Evolutionary conservation across 2,113 vertebrate species (phyloP).

Genomic region (Emydura subglobosa): DNA sequence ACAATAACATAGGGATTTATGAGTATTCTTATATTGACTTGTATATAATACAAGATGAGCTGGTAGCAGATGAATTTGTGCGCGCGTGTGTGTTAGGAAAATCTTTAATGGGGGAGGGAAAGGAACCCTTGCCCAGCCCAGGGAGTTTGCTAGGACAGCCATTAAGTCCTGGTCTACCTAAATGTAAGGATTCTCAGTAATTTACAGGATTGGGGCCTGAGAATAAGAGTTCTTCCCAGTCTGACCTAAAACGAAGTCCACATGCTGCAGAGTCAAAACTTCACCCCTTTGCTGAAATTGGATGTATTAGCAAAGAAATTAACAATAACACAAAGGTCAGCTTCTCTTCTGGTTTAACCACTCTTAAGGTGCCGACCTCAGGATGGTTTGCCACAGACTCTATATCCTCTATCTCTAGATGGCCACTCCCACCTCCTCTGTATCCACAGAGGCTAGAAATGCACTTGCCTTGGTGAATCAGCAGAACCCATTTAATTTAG

Average conservation of each 20-base stretch:
- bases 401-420: background rate
- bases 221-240: background rate
- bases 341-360: background rate
- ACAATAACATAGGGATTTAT: background rate
- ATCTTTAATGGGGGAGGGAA: background rate
- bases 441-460: background rate
- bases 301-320: background rate
- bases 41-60: accelerated
- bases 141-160: background rate
- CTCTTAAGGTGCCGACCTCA: background rate
- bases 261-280: background rate
- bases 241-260: background rate
- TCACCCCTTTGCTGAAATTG: background rate
- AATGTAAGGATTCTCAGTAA: background rate
- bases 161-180: background rate
- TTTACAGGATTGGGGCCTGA: background rate
- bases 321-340: background rate
- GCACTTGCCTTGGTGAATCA: background rate
- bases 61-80: accelerated
- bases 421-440: background rate
- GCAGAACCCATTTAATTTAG: background rate
- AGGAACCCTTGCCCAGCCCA: background rate
- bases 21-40: background rate
- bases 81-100: background rate
- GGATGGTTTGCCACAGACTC: background rate